Percentiles rank a stretch among this genome's conserved stretches.
phyloP scores from a whole-genome alignment of 92 coral and sea anemone genomes.

The Galaxea fascicularis region DNA sequence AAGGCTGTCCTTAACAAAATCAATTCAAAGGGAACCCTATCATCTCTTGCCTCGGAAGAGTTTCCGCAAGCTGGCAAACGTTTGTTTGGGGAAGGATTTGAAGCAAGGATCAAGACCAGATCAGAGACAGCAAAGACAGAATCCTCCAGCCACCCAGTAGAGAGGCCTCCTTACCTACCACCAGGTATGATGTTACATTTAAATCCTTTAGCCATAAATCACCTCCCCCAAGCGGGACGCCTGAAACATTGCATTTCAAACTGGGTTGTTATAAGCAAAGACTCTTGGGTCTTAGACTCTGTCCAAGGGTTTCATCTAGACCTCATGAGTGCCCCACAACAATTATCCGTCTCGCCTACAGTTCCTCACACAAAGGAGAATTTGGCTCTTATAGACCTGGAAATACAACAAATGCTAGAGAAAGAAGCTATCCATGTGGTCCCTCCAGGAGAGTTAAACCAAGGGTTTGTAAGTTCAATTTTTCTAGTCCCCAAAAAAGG shows the following conservation, averaged over 20 bases:
- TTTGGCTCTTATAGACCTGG: conserved; percentile 30
- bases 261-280: conserved; percentile 29
- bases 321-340: conserved; percentile 39
- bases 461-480: conserved; percentile 43
- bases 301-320: conserved; percentile 34
- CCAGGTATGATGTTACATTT: conserved; percentile 31
- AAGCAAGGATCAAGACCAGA: conserved; percentile 62
- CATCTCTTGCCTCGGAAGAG: conserved; percentile 63
- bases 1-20: conserved; percentile 64
- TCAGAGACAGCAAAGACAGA: conserved; percentile 65
- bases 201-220: conserved; percentile 36
- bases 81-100: conserved; percentile 63
- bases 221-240: conserved; percentile 47
- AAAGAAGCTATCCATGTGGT: conserved; percentile 58
- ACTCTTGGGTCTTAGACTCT: conserved; percentile 43
- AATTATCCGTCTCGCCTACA: conserved; percentile 6
- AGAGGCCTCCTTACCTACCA: conserved; percentile 13
- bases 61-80: conserved; percentile 67
- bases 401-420: conserved; percentile 56
- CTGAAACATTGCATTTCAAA: conserved; percentile 17
- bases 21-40: conserved; percentile 51
- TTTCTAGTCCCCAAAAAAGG: conserved; percentile 72
- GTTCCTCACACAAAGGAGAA: conserved; percentile 51
- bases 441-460: conserved; percentile 21
- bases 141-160: conserved; percentile 27